These are phyloP conservation scores for human DNA, from an alignment of 2,113 vertebrate species.

Conservation along the genomic window DNA sequence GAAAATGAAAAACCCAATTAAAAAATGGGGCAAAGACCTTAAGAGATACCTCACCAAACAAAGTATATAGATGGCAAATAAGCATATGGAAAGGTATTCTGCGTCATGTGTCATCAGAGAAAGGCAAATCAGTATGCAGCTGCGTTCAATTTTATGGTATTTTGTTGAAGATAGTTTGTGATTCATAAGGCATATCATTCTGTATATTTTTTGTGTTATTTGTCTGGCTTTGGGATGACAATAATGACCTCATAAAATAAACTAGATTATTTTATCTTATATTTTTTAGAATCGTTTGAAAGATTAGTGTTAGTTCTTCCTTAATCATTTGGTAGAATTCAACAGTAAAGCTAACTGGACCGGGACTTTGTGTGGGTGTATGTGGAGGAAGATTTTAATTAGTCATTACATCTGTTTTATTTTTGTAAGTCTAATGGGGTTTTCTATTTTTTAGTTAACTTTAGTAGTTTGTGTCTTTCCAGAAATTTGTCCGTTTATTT, in stretches of 20 bases:
- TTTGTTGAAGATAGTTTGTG: background rate
- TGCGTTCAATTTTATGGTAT: background rate
- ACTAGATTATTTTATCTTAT: no score
- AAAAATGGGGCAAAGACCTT: background rate
- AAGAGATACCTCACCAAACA: background rate
- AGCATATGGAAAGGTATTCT: background rate
- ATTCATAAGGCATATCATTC: background rate
- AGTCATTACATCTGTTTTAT: background rate
- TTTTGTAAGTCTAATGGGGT: background rate
- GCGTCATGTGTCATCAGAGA: background rate
- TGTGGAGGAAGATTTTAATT: background rate
- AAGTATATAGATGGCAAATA: background rate
- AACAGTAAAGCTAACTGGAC: background rate
- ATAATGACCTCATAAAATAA: background rate
- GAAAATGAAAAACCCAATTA: background rate
- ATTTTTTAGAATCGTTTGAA: background rate
- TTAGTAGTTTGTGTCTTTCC: background rate
- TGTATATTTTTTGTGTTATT: background rate
- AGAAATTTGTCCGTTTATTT: background rate
- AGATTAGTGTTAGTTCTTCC: background rate
- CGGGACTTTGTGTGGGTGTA: no score
- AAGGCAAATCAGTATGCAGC: background rate
- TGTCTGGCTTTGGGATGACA: background rate
- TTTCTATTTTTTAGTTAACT: background rate
- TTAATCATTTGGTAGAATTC: background rate